These are phyloP conservation scores for Diabrotica balteata DNA, from an alignment of 2,888 invertebrate species.

Conservation along the genomic window DNA sequence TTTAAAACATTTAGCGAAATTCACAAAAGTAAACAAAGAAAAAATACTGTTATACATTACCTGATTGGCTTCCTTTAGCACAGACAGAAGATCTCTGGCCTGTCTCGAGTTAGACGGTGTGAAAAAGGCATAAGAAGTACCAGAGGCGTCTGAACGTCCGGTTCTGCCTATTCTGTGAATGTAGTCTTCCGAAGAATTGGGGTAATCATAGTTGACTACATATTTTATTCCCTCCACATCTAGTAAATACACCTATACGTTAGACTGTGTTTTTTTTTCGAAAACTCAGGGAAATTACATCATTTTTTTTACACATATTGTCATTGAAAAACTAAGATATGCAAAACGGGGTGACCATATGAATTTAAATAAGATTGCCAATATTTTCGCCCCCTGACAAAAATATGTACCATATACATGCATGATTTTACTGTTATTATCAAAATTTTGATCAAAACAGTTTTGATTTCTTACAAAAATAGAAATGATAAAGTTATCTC, in stretches of 20 bases:
- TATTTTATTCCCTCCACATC: constrained; percentile 97
- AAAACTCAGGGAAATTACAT: constrained; percentile 8
- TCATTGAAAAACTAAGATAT: too few species aligned
- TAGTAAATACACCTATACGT: constrained; percentile 58
- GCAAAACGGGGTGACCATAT: too few species aligned
- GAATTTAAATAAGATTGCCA: too few species aligned
- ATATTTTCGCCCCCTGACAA: too few species aligned
- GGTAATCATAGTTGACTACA: constrained; percentile 97
- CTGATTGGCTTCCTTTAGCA: constrained; percentile 90
- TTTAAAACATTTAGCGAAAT: not conserved
- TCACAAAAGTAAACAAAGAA: constrained; percentile 1
- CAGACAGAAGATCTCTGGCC: constrained; percentile 87
- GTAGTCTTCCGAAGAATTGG: constrained; percentile 94
- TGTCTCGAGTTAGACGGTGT: constrained; percentile 88
- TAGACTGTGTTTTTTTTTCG: not conserved
- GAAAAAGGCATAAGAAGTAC: constrained; percentile 95
- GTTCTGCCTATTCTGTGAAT: constrained; percentile 96
- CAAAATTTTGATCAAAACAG: too few species aligned
- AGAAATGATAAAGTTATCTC: too few species aligned
- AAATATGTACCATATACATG: too few species aligned
- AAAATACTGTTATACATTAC: constrained; percentile 56
- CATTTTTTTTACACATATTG: not conserved
- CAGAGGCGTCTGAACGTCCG: constrained; percentile 84
- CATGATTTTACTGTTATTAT: too few species aligned
- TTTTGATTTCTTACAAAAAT: too few species aligned